Percentiles rank a stretch among this genome's conserved stretches.
Conservation (phyloP, 2,113 vertebrate species). For the Crocuta crocuta region DNA sequence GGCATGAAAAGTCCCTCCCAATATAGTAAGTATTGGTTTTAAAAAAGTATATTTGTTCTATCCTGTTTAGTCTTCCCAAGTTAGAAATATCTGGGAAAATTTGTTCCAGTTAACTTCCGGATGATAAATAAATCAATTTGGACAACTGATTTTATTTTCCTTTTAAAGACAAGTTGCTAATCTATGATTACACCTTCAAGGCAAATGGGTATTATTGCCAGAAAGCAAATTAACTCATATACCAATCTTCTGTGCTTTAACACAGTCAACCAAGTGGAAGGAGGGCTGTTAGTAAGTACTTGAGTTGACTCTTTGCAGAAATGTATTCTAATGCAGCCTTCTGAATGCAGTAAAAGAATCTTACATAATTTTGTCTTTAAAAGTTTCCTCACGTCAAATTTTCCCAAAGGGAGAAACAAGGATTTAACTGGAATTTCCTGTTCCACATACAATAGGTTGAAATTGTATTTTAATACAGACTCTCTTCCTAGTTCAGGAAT, state of each 20-base stretch:
- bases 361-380: background rate
- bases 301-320: background rate
- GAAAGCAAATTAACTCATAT: background rate
- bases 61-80: background rate
- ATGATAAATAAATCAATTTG: background rate
- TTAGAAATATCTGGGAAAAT: background rate
- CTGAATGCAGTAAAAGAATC: background rate
- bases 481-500: background rate
- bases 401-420: background rate
- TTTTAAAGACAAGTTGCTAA: background rate
- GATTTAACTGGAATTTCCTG: background rate
- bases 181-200: background rate
- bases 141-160: conserved; percentile 20
- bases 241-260: background rate
- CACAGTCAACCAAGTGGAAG: background rate
- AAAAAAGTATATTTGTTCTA: background rate
- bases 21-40: background rate
- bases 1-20: background rate
- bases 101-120: background rate
- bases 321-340: background rate
- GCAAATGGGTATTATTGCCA: background rate
- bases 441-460: background rate
- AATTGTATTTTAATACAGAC: background rate
- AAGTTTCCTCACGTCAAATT: background rate
- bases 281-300: background rate